These are phyloP conservation scores for Schizotus pectinicornis DNA, from an alignment of 2,888 invertebrate genomes.

Conservation along the genomic window DNA sequence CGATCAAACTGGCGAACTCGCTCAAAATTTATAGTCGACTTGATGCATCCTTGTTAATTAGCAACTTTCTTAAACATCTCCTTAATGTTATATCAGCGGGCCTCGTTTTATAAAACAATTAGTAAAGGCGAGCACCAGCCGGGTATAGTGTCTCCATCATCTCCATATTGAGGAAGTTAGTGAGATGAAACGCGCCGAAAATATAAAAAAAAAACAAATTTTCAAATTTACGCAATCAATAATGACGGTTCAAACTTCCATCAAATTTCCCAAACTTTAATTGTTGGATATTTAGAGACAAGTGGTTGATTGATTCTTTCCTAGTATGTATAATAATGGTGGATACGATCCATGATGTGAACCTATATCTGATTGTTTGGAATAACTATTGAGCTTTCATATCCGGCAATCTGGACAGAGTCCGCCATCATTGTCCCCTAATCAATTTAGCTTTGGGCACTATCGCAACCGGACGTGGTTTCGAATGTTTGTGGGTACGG, in stretches of 20 bases:
- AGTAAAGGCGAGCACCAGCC: background rate
- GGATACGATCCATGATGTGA: background rate
- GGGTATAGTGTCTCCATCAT: background rate
- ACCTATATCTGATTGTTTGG: slow-evolving; percentile 4
- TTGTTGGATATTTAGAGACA: too few relatives aligned
- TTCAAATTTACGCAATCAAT: background rate
- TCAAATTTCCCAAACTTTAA: too few relatives aligned
- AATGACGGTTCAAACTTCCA: background rate
- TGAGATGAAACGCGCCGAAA: background rate
- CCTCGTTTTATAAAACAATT: slow-evolving; percentile 31
- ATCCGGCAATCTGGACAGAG: background rate
- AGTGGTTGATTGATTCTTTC: too few relatives aligned
- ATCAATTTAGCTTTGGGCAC: slow-evolving; percentile 2
- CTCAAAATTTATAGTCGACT: slow-evolving; percentile 18
- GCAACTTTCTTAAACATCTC: slow-evolving; percentile 32
- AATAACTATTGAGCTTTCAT: slow-evolving; percentile 5
- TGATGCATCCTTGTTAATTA: slow-evolving; percentile 25
- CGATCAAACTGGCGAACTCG: slow-evolving; percentile 27
- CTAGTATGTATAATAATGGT: background rate
- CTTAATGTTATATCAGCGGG: slow-evolving; percentile 29
- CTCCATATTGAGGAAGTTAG: background rate
- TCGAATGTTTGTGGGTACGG: background rate
- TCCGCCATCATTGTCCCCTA: background rate
- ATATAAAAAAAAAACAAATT: background rate
- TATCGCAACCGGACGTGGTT: background rate